Evolutionary conservation across 2,888 invertebrate species (phyloP), one percentile per base, ranked within the genome.

Genomic region (Acronicta alni): DNA sequence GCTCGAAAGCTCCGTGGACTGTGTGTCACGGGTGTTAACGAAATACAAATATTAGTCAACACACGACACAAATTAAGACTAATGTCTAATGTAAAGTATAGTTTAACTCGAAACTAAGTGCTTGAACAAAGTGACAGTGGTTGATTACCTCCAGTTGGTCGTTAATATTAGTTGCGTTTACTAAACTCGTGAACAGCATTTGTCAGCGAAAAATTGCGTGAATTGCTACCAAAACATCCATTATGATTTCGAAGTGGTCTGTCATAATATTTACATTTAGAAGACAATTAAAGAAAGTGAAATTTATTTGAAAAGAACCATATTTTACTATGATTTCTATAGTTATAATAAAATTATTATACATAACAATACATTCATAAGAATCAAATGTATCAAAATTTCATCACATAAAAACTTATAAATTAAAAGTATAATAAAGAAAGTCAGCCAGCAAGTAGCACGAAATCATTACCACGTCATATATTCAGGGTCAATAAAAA

Each of bases 21-120:
- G 84, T 89, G 71, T 86, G 90, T 89, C 83, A 68, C 84, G 70
- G 68, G 87, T 85, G 93, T 89, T 93, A 93, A 93, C 91, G 88
- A 93, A 91, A 90, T 89, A 91, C 92, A 93, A 93, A 93, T 90
- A 93, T 92, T 91, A 82, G 88, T 86, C 70, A 72, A 77, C 86
- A 82, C 83, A 85, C 90, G 92, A 89, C 91, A 93, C 91, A 93
- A 93, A 92, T 93, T 91, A 92, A 88, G 90, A 82, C 92, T 93
- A 93, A 93, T 92, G 86, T 86, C 87, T 86, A 92, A 90, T 85
- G 92, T 85, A 92, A 93, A 93, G 91, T 80, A 82, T 75, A 84
- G 89, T 89, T 91, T 90, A 91, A 88, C 91, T 89, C 83, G 88
- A 88, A 88, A 93, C 93, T 93, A 93, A 93, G 87, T 91, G 91